Percentiles rank a stretch among this genome's conserved stretches.
These are phyloP conservation scores for Buteo buteo DNA, from an alignment of 2,113 vertebrate species.

Conservation along the genomic window DNA sequence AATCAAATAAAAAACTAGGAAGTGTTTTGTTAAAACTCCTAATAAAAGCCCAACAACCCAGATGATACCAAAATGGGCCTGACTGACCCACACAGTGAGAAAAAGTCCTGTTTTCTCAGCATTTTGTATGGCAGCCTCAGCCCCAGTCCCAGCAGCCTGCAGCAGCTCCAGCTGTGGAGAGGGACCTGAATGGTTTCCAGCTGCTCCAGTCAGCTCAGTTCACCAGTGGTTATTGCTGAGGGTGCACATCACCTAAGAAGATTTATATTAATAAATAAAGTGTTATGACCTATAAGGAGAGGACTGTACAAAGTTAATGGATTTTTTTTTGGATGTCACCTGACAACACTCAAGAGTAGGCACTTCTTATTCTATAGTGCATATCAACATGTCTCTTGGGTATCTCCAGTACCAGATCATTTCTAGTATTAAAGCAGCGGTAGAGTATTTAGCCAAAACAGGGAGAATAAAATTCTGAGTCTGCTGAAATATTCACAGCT, in stretches of 20 bases:
- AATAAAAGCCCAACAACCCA: not conserved
- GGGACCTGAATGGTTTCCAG: not conserved
- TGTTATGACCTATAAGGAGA: not conserved
- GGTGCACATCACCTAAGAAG: not conserved
- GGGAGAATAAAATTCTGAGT: not conserved
- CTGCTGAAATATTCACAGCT: not conserved
- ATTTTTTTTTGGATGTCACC: not conserved
- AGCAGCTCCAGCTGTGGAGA: not conserved
- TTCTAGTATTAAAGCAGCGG: not conserved
- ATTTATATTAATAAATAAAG: not conserved
- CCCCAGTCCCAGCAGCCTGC: not conserved
- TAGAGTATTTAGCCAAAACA: not conserved
- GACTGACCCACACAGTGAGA: not conserved
- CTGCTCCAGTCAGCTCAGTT: not conserved
- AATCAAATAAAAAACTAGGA: not conserved
- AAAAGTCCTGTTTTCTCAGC: not conserved
- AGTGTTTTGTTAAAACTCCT: not conserved
- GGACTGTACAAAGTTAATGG: not conserved
- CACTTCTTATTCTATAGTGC: not conserved
- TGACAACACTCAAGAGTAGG: not conserved
- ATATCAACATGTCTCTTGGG: not conserved
- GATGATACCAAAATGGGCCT: not conserved
- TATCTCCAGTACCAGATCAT: not conserved
- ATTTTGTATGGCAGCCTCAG: not conserved
- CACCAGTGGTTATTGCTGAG: not conserved